phyloP scores from a whole-genome alignment of 2,113 vertebrate species.

The Rhabdomys dilectus region DNA sequence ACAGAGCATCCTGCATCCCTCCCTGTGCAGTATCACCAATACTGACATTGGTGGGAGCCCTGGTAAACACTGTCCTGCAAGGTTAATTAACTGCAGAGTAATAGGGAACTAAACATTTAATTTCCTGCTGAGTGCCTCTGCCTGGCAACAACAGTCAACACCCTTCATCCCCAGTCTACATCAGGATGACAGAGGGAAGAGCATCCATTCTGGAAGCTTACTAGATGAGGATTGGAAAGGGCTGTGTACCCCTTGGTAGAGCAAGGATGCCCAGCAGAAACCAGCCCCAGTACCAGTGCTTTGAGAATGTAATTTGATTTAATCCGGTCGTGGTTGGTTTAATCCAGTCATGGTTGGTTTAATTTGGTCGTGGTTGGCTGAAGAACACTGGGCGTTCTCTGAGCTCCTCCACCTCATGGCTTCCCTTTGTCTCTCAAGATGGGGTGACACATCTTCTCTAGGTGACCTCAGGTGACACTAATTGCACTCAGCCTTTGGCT shows the following conservation, averaged over 20 bases:
- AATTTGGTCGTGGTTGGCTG: neutral
- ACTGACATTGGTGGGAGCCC: conserved; percentile 22
- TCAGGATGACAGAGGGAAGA: neutral
- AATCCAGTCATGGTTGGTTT: accelerated
- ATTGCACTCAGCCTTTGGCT: neutral
- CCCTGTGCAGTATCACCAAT: neutral
- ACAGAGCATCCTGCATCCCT: neutral
- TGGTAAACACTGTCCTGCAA: neutral
- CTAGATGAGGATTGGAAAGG: neutral
- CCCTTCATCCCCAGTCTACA: neutral
- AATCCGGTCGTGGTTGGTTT: neutral
- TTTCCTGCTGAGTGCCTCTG: conserved; percentile 71
- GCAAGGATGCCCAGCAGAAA: neutral
- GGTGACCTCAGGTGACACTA: neutral
- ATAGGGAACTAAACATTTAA: conserved; percentile 70
- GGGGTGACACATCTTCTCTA: neutral
- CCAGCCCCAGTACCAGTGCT: neutral
- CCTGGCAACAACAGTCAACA: conserved; percentile 41
- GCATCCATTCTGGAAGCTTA: conserved; percentile 26
- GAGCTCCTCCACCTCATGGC: neutral
- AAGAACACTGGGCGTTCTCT: neutral
- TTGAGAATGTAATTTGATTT: conserved; percentile 22
- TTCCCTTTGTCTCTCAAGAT: neutral
- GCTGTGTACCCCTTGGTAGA: neutral
- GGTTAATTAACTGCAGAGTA: conserved; percentile 52